These are phyloP conservation scores for Pocillopora grandis DNA, from an alignment of 92 coral and sea anemone genomes.

Conservation along the genomic window DNA sequence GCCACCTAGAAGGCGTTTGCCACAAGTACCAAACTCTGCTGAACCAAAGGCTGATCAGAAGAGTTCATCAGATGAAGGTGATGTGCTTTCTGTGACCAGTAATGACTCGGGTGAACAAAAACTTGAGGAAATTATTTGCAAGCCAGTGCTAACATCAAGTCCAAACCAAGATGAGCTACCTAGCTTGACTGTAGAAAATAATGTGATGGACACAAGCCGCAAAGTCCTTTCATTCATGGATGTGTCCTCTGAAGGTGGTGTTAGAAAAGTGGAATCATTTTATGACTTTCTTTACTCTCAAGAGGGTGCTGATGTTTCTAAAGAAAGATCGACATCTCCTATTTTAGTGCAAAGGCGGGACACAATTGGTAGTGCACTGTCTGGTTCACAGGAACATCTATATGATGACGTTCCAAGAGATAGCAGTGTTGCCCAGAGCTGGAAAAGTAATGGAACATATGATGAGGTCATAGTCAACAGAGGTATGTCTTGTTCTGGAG, in stretches of 20 bases:
- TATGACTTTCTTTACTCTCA: slow-evolving; percentile 75
- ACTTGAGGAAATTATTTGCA: slow-evolving; percentile 71
- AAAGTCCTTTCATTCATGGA: slow-evolving; percentile 59
- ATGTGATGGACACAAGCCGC: slow-evolving; percentile 38
- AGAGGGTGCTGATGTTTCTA: slow-evolving; percentile 12
- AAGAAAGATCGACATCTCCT: slow-evolving; percentile 21
- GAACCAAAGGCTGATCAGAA: not conserved
- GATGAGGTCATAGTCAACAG: slow-evolving; percentile 75
- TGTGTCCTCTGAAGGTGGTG: slow-evolving; percentile 46
- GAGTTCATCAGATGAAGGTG: not conserved
- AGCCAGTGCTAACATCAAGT: slow-evolving; percentile 77
- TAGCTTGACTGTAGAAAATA: slow-evolving; percentile 51
- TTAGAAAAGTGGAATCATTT: slow-evolving; percentile 61
- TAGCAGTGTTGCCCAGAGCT: slow-evolving; percentile 44
- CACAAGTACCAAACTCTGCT: slow-evolving; percentile 6
- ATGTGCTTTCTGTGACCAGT: not conserved
- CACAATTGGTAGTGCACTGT: slow-evolving; percentile 12
- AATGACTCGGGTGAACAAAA: slow-evolving; percentile 33
- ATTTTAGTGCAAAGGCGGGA: slow-evolving; percentile 27
- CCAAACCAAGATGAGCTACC: slow-evolving; percentile 65
- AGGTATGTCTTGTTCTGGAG: slow-evolving; percentile 33
- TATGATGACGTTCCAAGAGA: slow-evolving; percentile 72
- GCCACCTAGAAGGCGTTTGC: slow-evolving; percentile 55
- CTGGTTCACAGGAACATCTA: slow-evolving; percentile 26
- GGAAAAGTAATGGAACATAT: slow-evolving; percentile 43